These are phyloP conservation scores for Sphyrna mokarran DNA, from an alignment of 2,113 vertebrate species.

Conservation along the genomic window DNA sequence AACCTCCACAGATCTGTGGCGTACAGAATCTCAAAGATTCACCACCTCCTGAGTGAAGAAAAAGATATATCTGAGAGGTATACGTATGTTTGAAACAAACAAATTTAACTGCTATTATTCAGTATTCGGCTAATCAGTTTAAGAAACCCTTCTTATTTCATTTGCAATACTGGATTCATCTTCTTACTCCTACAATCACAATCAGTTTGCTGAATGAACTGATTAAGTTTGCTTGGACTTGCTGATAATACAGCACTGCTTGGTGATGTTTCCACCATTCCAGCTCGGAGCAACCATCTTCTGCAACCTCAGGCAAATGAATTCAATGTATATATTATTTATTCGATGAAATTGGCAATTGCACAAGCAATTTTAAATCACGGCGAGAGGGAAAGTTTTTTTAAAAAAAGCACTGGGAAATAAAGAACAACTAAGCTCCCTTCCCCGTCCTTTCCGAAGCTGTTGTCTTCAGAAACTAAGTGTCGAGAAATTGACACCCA, in stretches of 20 bases:
- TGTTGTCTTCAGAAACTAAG: neutral
- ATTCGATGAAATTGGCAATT: neutral
- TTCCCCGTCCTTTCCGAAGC: neutral
- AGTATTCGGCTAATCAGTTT: neutral
- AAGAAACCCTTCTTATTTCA: neutral
- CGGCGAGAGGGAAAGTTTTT: neutral
- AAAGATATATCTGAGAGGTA: too few species aligned
- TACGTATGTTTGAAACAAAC: neutral
- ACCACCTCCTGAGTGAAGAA: too few species aligned
- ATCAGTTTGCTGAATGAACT: neutral
- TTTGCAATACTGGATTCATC: neutral
- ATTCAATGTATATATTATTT: neutral
- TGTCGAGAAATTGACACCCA: neutral
- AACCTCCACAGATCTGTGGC: too few species aligned
- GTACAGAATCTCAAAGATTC: too few species aligned
- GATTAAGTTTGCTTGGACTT: neutral
- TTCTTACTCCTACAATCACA: neutral
- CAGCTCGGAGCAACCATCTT: neutral
- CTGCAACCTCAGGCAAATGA: neutral
- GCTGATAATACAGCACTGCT: neutral
- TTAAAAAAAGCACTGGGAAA: neutral
- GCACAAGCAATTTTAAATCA: neutral
- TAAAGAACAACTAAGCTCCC: neutral
- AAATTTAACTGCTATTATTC: neutral
- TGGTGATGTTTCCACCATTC: neutral